Percentiles rank a stretch among this genome's conserved stretches.
Conservation (phyloP, 1,140 invertebrate genomes). For the Halictus rubicundus region DNA sequence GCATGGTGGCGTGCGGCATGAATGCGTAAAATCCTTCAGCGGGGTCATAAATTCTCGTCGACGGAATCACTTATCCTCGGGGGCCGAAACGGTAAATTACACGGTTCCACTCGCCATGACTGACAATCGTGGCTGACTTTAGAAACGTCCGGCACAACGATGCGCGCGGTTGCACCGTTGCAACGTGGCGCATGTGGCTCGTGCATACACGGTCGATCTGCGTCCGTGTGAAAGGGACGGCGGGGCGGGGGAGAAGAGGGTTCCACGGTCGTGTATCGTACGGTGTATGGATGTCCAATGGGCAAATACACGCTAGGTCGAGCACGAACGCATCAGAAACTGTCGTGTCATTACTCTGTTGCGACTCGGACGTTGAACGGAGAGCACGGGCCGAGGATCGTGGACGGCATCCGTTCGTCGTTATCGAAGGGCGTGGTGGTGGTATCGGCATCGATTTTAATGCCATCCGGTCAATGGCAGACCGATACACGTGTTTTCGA, state of each 20-base stretch:
- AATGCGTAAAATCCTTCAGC: neutral
- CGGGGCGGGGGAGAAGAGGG: too few species aligned
- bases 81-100: slow-evolving; percentile 1
- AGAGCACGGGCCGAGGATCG: slow-evolving; percentile 17
- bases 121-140: slow-evolving; percentile 2
- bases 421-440: slow-evolving; percentile 45
- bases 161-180: too few species aligned
- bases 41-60: neutral
- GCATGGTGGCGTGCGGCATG: too few species aligned
- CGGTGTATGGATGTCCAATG: slow-evolving; percentile 72
- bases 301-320: slow-evolving; percentile 76
- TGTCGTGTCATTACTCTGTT: slow-evolving; percentile 71
- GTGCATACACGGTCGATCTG: neutral
- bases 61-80: neutral
- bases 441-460: slow-evolving; percentile 45
- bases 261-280: slow-evolving; percentile 59
- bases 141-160: neutral
- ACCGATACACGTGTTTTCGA: too few species aligned
- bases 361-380: slow-evolving; percentile 41
- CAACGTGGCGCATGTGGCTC: too few species aligned
- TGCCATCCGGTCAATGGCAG: slow-evolving; percentile 37
- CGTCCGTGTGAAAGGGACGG: slow-evolving; percentile 59
- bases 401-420: slow-evolving; percentile 38
- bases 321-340: slow-evolving; percentile 70
- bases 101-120: slow-evolving; percentile 4